Conservation (phyloP, 2,888 invertebrate genomes). For the Panopea generosa region DNA sequence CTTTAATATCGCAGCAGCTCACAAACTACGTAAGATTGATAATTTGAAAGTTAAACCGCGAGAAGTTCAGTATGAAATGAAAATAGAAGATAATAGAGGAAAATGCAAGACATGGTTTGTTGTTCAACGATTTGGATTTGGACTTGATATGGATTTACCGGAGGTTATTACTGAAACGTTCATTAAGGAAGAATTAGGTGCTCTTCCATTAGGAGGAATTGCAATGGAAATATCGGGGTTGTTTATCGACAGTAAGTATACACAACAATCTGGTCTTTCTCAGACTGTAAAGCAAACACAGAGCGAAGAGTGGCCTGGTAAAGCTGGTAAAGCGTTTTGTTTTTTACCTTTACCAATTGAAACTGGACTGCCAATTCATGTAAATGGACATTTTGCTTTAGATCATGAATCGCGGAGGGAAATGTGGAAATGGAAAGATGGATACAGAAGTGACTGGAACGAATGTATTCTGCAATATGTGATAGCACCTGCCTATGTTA, state of each 20-base stretch:
- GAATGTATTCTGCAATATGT: conserved; percentile 65
- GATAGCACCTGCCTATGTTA: conserved; percentile 74
- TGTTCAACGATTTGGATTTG: conserved; percentile 72
- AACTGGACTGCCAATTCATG: conserved; percentile 77
- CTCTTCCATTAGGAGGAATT: conserved; percentile 73
- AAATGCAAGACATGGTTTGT: conserved; percentile 69
- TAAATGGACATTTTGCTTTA: conserved; percentile 79
- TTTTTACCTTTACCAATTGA: conserved; percentile 78
- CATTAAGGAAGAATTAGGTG: conserved; percentile 57
- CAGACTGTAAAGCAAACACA: not conserved
- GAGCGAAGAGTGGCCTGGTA: too few species aligned
- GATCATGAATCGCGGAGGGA: conserved; percentile 73
- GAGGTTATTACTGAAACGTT: conserved; percentile 59
- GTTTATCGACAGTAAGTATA: not conserved
- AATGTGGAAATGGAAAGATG: conserved; percentile 61
- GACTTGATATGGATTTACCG: conserved; percentile 32
- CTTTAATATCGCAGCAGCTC: conserved; percentile 1
- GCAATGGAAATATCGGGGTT: conserved; percentile 47
- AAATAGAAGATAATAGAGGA: conserved; percentile 17
- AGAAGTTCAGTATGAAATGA: conserved; percentile 37
- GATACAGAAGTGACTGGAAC: conserved; percentile 76
- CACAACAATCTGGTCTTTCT: not conserved
- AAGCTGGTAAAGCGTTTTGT: conserved; percentile 54
- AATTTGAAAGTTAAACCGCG: not conserved
- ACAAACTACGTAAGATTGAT: conserved; percentile 13